These are phyloP conservation scores for Nyctereutes procyonoides DNA, from an alignment of 2,113 vertebrate genomes.

Conservation along the genomic window DNA sequence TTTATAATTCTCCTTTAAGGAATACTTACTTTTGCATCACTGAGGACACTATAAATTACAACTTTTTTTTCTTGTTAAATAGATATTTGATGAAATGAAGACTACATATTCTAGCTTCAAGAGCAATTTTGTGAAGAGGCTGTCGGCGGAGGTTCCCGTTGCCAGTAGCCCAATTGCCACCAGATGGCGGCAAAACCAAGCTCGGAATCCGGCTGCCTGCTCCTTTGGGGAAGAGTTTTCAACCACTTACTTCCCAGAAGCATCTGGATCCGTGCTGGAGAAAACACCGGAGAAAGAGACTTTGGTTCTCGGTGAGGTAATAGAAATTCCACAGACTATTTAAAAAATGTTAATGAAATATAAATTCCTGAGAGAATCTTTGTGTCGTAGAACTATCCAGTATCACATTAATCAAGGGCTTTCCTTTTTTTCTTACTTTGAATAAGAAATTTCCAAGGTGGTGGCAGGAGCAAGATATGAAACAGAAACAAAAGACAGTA, in stretches of 20 bases:
- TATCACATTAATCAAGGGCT: background rate
- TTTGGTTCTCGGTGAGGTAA: constrained; percentile 44
- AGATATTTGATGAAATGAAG: background rate
- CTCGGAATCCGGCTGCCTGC: rapidly evolving
- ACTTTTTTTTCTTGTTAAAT: background rate
- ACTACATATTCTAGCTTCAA: constrained; percentile 79
- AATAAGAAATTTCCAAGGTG: constrained; percentile 12
- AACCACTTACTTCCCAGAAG: rapidly evolving
- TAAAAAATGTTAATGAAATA: background rate
- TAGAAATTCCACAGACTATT: background rate
- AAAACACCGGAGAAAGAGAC: background rate
- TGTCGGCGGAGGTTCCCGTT: background rate
- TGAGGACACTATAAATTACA: background rate
- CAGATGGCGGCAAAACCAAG: constrained; percentile 82
- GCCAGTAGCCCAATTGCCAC: constrained; percentile 87
- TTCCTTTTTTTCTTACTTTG: background rate
- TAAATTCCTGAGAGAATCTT: background rate
- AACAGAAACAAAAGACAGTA: background rate
- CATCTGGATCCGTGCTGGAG: background rate
- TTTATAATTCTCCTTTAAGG: background rate
- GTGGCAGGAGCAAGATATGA: background rate
- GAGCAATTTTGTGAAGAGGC: constrained; percentile 69
- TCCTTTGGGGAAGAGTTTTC: background rate
- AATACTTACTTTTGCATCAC: background rate
- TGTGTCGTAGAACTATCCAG: background rate